Conservation (phyloP, 2,113 vertebrate genomes). For the Cyrtonyx montezumae region DNA sequence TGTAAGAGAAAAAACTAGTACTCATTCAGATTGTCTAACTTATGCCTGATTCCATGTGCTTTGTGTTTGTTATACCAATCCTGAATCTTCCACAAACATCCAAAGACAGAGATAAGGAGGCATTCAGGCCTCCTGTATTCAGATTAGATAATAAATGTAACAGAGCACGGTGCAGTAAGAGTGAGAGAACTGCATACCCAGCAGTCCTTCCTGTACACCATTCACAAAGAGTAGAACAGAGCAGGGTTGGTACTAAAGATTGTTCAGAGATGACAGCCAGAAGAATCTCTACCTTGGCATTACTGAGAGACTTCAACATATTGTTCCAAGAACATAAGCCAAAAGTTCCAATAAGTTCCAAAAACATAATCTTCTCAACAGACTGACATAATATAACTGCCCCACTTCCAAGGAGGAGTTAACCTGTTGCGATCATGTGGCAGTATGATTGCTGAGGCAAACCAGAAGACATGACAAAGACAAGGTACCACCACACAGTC, state of each 20-base stretch:
- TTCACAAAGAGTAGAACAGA: neutral
- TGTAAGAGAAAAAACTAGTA: neutral
- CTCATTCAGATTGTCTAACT: neutral
- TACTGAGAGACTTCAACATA: neutral
- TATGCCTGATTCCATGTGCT: rapidly evolving
- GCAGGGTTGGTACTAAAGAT: neutral
- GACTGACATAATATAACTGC: neutral
- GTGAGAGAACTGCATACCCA: neutral
- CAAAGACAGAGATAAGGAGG: neutral
- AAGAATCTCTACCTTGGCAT: too few species aligned
- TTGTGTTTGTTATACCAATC: neutral
- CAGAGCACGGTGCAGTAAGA: neutral
- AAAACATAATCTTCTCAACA: neutral
- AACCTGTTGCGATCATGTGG: neutral
- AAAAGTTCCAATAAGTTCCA: too few species aligned
- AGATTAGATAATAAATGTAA: neutral
- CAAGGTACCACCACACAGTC: rapidly evolving
- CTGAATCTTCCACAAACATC: neutral
- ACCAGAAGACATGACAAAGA: neutral
- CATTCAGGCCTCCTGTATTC: neutral
- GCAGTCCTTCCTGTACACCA: neutral
- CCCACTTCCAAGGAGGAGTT: neutral
- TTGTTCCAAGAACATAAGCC: too few species aligned
- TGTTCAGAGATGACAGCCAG: neutral
- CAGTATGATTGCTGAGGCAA: neutral